These are phyloP conservation scores for Oreotragus oreotragus DNA, from an alignment of 2,113 vertebrate species.

Conservation along the genomic window DNA sequence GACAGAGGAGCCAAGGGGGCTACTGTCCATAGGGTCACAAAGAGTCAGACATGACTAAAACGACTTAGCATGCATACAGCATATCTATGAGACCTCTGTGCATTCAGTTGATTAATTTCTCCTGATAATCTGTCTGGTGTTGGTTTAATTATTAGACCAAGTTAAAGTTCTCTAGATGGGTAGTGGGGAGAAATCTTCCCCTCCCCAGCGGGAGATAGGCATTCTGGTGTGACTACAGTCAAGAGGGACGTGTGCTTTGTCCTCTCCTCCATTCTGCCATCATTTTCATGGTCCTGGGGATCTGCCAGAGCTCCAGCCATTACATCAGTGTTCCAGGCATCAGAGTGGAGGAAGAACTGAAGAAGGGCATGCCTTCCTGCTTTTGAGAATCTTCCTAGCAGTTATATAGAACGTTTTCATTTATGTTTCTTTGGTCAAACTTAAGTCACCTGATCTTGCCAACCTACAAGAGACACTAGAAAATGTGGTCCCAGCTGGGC, in stretches of 20 bases:
- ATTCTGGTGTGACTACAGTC: too few species aligned
- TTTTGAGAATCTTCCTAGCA: not conserved
- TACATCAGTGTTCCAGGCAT: not conserved
- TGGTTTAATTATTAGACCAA: not conserved
- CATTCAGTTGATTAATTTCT: not conserved
- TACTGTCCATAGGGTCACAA: not conserved
- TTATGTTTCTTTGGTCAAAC: not conserved
- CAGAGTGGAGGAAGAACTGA: not conserved
- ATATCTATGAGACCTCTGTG: not conserved
- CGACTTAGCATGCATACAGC: not conserved
- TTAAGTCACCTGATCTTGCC: not conserved
- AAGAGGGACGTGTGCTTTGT: not conserved
- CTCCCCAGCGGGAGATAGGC: not conserved
- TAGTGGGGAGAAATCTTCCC: not conserved
- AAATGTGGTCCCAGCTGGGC: not conserved
- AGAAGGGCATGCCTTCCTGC: not conserved
- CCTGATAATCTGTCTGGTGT: not conserved
- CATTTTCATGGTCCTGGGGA: not conserved
- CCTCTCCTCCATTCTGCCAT: not conserved
- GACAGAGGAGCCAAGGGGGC: not conserved
- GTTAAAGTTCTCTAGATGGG: not conserved
- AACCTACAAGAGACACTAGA: not conserved
- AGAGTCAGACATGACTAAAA: not conserved
- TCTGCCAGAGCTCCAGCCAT: not conserved
- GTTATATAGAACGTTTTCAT: not conserved